Base-by-base conservation (phyloP, 2,797 vertebrate genomes). In the Darevskia mixta region DNA sequence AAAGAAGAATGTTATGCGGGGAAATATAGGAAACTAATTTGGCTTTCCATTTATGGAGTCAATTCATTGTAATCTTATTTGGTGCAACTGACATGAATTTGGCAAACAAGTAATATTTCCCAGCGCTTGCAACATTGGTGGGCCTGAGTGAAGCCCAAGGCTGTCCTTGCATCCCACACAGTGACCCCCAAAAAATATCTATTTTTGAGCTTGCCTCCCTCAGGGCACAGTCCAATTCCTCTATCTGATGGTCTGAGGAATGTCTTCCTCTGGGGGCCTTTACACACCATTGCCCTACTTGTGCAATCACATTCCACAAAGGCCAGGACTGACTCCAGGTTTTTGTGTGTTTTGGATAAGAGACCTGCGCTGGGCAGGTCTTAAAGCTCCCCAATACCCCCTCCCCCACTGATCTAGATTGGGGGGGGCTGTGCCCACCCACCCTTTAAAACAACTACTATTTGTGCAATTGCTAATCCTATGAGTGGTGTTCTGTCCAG, bases 181-280 rank as follows among this genome's bases (percentile, higher is more conserved):
- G 8, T 32, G 27, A 4, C 43, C 25, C 35, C 43, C 25, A n/a
- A 23, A 61, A 61, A 61, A 61, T 35, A 49, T 35, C 27, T 87
- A 77, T 64, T 83, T 87, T 83, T 87, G 66, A 78, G 38, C 32
- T 77, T n/a, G 41, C 5, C 61, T 67, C n/a, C 20, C 80, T 55
- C 72, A 87, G 58, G n/a, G 11, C 75, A 23, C 17, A 11, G 69
- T 69, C 76, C 17, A 23, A 18, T 79, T 41, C 64, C 35, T 27
- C 67, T 61, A 69, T 77, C 71, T 82, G 58, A 25, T 32, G 7
- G 13, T 58, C 35, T 77, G 11, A 55, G 5, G 66, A 38, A 69
- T 35, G 10, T 87, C 32, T 83, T 82, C 32, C 41, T 78, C 58
- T 27, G 23, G 67, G 27, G 73, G 64, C 17, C 13, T 83, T 87